A percentile compares a stretch with the other conserved stretches of the same genome.
These are phyloP conservation scores for Syngnathus rostellatus DNA, from an alignment of 2,797 vertebrate genomes.

Conservation along the genomic window DNA sequence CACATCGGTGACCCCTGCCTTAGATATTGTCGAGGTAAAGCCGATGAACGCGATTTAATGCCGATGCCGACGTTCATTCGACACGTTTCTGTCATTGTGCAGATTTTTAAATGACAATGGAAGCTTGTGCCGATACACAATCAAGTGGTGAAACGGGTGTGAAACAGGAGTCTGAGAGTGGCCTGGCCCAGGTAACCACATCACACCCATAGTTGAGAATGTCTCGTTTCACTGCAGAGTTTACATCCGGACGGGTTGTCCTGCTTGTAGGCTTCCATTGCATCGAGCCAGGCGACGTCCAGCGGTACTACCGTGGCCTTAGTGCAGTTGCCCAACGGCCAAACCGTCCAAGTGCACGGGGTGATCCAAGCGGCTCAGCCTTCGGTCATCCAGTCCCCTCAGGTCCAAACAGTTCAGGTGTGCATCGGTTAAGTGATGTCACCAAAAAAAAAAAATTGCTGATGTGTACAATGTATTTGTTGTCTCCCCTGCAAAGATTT, in stretches of 20 bases:
- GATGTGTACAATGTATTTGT: not conserved
- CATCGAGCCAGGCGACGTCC: slow-evolving; percentile 80
- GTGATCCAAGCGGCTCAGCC: slow-evolving; percentile 98
- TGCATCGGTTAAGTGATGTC: not conserved
- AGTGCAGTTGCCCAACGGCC: slow-evolving; percentile 95
- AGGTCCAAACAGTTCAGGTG: slow-evolving; percentile 96
- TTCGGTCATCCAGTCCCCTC: slow-evolving; percentile 97
- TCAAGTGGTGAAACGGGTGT: slow-evolving; percentile 90
- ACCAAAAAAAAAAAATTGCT: not conserved
- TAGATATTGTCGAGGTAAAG: not conserved
- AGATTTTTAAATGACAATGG: slow-evolving; percentile 98
- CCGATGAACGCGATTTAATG: not conserved
- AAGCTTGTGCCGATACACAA: slow-evolving; percentile 93
- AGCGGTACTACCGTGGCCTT: slow-evolving; percentile 87
- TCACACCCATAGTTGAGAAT: not conserved
- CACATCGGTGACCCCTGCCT: not conserved
- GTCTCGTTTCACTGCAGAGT: not conserved
- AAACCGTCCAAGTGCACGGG: slow-evolving; percentile 97
- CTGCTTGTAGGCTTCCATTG: slow-evolving; percentile 80
- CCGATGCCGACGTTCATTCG: not conserved
- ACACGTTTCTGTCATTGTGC: slow-evolving; percentile 28
- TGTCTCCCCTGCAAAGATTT: slow-evolving; percentile 73
- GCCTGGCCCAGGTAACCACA: slow-evolving; percentile 84
- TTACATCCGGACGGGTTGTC: not conserved
- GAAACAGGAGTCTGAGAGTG: slow-evolving; percentile 92